Evolutionary conservation across 2,888 invertebrate species (phyloP), one percentile per base, ranked within the genome.

Genomic region (Thymelicus acteon): DNA sequence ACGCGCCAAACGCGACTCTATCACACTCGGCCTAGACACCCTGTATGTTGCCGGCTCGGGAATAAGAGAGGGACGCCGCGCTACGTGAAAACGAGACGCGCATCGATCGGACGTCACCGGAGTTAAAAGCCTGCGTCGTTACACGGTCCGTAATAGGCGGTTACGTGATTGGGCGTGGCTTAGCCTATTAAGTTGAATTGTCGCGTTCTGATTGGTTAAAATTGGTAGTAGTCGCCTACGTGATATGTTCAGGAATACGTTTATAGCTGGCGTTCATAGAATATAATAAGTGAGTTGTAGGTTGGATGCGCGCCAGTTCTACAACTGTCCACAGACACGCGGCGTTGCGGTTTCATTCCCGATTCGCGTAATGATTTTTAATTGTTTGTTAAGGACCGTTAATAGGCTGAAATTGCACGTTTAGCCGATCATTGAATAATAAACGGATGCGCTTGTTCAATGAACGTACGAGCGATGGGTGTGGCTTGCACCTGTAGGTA

Each of bases 131-230:
- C 92, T 92, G 88, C 92, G 89, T 92, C 92, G 93, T 93, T 92
- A 93, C 91, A 91, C 92, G 90, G 89, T 84, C 90, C 89, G 92
- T 93, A 93, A 93, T 93, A 93, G 93, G 93, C 93, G 93, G 93
- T 91, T 93, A 93, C 93, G 93, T 93, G 93, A 93, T 88, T 86
- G 93, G 94, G 94, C 93, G 94, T 93, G 94, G 94, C 89, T 80
- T 85, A 74, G 84, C 84, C 92, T 92, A 93, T 93, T 93, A 93
- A 93, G 91, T 91, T 91, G 92, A 92, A 92, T 90, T 90, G 92
- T 91, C 90, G 92, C 89, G 85, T 83, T 87, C 90, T 91, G 94
- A 94, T 94, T 94, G 94, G 94, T 92, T 93, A 85, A 89, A 92
- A 93, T 93, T 89, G 93, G 90, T 91, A 89, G 91, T 93, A 93